A percentile compares a stretch with the other conserved stretches of the same genome.
These are phyloP conservation scores for Ophonus ardosiacus DNA, from an alignment of 2,888 invertebrate species.

Conservation along the genomic window DNA sequence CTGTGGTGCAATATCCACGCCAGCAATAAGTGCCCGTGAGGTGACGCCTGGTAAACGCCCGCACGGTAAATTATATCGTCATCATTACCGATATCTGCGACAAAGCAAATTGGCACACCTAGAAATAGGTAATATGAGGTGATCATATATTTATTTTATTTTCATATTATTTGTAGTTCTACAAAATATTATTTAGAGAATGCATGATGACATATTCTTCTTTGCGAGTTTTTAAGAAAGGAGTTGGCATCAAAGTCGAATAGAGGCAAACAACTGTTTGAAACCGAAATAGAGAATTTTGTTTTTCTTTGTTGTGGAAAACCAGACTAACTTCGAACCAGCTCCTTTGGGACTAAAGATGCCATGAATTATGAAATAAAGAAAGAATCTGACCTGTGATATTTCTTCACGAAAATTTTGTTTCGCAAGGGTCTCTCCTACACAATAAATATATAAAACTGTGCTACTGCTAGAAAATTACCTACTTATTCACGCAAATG, in stretches of 20 bases:
- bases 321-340: neutral
- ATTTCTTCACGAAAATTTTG: conserved; percentile 6
- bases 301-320: conserved; percentile 8
- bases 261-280: neutral
- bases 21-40: too few relatives aligned
- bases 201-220: neutral
- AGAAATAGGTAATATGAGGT: too few relatives aligned
- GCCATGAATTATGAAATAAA: conserved; percentile 33
- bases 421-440: neutral
- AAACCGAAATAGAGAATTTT: conserved; percentile 5
- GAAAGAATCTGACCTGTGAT: conserved; percentile 10
- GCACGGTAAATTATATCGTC: too few relatives aligned
- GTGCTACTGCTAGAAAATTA: neutral
- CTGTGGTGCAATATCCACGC: too few relatives aligned
- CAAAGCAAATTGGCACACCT: too few relatives aligned
- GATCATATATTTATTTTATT: too few relatives aligned
- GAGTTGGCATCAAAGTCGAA: neutral
- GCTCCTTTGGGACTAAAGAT: conserved; percentile 3
- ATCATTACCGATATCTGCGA: too few relatives aligned
- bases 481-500: neutral
- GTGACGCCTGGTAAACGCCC: too few relatives aligned
- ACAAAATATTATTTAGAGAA: neutral
- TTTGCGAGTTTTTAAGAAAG: neutral
- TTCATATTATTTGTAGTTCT: too few relatives aligned
- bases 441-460: conserved; percentile 19